These are phyloP conservation scores for Ochlodes sylvanus DNA, from an alignment of 2,888 invertebrate species.

Conservation along the genomic window DNA sequence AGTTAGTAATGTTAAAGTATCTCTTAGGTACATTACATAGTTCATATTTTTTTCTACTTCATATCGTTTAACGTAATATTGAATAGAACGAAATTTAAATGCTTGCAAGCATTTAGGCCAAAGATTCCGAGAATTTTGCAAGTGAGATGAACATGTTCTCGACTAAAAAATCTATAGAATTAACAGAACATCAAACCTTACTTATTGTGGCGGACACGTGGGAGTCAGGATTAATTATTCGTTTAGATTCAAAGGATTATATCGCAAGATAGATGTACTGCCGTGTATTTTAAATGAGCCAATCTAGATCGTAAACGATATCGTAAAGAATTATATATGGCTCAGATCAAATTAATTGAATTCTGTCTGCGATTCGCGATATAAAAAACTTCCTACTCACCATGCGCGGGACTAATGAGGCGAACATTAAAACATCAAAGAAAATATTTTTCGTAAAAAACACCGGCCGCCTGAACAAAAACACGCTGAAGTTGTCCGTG, in stretches of 20 bases:
- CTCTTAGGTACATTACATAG: no score
- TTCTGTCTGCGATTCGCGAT: constrained; percentile 34
- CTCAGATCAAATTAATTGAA: constrained; percentile 39
- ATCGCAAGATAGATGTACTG: constrained; percentile 12
- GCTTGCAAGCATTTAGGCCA: no score
- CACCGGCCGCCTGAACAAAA: constrained; percentile 45
- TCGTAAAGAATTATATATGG: constrained; percentile 33
- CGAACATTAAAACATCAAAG: constrained; percentile 51
- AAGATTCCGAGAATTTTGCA: no score
- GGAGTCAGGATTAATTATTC: constrained; percentile 23
- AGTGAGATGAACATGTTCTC: background rate
- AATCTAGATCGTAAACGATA: constrained; percentile 38
- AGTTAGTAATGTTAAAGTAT: no score
- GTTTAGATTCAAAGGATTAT: constrained; percentile 28
- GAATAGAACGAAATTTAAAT: no score
- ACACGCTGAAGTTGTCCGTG: constrained; percentile 40
- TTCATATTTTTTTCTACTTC: no score
- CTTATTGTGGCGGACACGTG: constrained; percentile 9
- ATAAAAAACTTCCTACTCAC: constrained; percentile 44
- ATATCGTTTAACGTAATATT: no score
- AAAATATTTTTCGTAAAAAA: constrained; percentile 49
- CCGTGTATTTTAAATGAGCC: constrained; percentile 33
- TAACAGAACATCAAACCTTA: constrained; percentile 6
- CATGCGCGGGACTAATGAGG: constrained; percentile 44
- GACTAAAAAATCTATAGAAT: background rate